Base-by-base conservation (phyloP, 2,113 vertebrate species). In the Tringa solitaria region DNA sequence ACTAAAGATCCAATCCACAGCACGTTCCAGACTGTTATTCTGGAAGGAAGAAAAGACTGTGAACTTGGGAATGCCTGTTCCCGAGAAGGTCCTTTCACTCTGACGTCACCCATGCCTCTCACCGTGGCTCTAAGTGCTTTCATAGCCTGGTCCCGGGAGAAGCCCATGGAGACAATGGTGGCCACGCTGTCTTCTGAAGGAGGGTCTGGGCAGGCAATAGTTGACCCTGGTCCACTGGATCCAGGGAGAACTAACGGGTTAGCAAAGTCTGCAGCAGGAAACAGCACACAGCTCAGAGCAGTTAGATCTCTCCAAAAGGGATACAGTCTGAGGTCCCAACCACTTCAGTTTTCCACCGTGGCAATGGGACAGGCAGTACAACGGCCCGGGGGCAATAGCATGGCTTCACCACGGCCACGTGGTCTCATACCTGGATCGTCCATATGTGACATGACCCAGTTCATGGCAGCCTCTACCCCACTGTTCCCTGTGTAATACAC, bases 381-480 rank as follows among this genome's bases (percentile, higher is more conserved):
- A 8, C 0, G 26, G 27, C 33, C 21, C 68, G 75, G 48, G 26
- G 11, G 56, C 41, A 61, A 7, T 18, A 21, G 45, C 45, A 46
- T 11, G 46, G 46, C 30, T 59, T 60, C 51, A 14, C 11, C 10
- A 2, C 0, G 4, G 56, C 61, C 63, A 43, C 1, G 21, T 10
- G 33, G 68, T 87, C 70, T 89, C 95, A 16, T 98, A 99, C 99
- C 99, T 98, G 99, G 98, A 97, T 99, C 99, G 2, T 99, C 99
- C 99, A 99, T 99, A 89, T 99, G 99, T 7, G 99, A 98, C 99
- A 99, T 99, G 95, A 99, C 99, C 99, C 99, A 99, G 95, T 99
- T 99, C 99, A 99, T 99, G 97, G 99, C 99, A 2, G 99, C 98
- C 90, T 99, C 99, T 1, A 99, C 99, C 80, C 99, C 99, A 11